Base-by-base conservation (phyloP, 2,888 invertebrate genomes). In the Phengaris alcon region DNA sequence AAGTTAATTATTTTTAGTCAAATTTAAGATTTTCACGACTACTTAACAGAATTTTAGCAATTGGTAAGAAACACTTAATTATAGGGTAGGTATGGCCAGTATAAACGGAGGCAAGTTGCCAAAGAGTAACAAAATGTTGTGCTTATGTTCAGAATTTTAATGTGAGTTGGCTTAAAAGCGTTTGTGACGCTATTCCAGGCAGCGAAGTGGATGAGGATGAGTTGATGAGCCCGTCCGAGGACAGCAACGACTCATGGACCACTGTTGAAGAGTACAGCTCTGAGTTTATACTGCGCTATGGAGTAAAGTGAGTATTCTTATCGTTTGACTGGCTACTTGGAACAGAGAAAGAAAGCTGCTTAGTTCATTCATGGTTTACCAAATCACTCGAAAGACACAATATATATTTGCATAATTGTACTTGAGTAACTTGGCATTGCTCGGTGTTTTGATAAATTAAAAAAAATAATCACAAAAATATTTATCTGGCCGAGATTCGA, bases 201-300 rank as follows among this genome's bases (percentile, higher is more conserved):
- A 96, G 95, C 84, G 96, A 96, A 88, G 94, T 95, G 88, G 96
- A 96, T 84, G 96, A 96, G 84, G 95, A 95, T 81, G 95, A 96
- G 85, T 91, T 95, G 82, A 92, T 95, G 86, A 96, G 95, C 82
- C 96, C 96, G 81, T 96, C 96, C 55, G 96, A 97, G 86, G 96
- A 97, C 88, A 97, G 97, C 88, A 96, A 97, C 88, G 97, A 97
- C 84, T 96, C 96, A 10, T 96, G 96, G 96, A 95, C 96, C 77
- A 96, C 95, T 55, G 96, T 94, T 48, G 97, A 97, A 87, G 97
- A 97, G 87, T 96, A 96, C 85, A 96, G 96, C 83, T 95, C 96
- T 0, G 97, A 97, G 85, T 96, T 95, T 84, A 97, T 97, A 82
- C 94, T 97, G 86, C 95, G 96, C 87, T 96, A 96, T 87, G 96